Evolutionary conservation across 2,113 vertebrate genomes (phyloP), one percentile per base, ranked within the genome.

Genomic region (Chaenocephalus aceratus): DNA sequence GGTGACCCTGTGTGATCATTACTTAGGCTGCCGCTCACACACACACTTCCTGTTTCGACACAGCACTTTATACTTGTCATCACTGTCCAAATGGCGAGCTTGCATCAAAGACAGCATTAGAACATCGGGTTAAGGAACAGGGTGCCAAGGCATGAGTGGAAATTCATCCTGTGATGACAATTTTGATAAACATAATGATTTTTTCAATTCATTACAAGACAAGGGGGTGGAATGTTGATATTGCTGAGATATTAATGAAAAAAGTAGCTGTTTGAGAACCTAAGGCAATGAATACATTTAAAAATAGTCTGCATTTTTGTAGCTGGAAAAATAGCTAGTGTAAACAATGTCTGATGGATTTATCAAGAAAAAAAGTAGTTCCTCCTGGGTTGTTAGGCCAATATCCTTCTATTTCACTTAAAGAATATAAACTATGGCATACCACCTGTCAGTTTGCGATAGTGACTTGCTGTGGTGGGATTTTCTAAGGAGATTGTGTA

Each of bases 1-100:
- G 95, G 93, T 94, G 93, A 95, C 94, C 94, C 92, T 92, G 86
- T 93, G 94, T 81, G 89, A 90, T 94, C 92, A 92, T 95, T 93
- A 94, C 92, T 91, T 94, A 94, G 83, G 68, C 80, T 80, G 79
- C 86, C 48, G 73, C 88, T 83, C 80, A 59, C 80, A 85, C 84
- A 86, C 75, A 83, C 85, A 91, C 88, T 85, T 88, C 88, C 91
- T 94, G 91, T 92, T 91, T 90, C 76, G 60, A 86, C 84, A 85
- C 72, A 74, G 83, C 84, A 84, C 80, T 89, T 89, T 73, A 89
- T 88, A 87, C 85, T 89, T 87, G 91, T 93, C 91, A 94, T 88
- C 91, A 57, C 85, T 75, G 78, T 87, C 79, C 87, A 89, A 93
- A 88, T 87, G 89, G 89, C 72, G 45, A 86, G 75, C 80, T 75